Conservation (phyloP, 2,888 invertebrate genomes). For the Drosophila kokeensis region DNA sequence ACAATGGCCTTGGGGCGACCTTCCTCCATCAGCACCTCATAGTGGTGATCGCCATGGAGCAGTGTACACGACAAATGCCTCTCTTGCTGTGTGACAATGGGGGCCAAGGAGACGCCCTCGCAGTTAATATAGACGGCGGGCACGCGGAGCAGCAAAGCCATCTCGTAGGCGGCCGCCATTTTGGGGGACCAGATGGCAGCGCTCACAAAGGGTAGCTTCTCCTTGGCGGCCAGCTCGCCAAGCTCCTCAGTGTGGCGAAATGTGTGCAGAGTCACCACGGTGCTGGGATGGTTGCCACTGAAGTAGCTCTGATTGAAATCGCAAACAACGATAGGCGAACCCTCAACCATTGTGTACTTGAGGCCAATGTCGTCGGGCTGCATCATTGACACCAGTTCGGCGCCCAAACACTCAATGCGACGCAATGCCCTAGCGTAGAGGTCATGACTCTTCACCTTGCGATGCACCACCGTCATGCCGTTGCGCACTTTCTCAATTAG, state of each 20-base stretch:
- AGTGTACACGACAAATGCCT: conserved; percentile 19
- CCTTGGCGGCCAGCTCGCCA: conserved; percentile 25
- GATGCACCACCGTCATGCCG: conserved; percentile 47
- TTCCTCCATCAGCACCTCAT: conserved; percentile 36
- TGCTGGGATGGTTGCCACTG: conserved; percentile 43
- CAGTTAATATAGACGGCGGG: conserved; percentile 58
- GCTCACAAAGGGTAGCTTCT: conserved; percentile 44
- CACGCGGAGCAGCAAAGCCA: conserved; percentile 37
- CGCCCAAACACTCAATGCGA: conserved; percentile 44
- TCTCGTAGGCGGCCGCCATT: conserved; percentile 56
- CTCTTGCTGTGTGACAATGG: conserved; percentile 23
- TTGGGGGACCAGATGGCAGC: conserved; percentile 60
- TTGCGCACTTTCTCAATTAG: conserved; percentile 39
- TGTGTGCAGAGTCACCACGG: conserved; percentile 67
- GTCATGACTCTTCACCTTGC: conserved; percentile 43
- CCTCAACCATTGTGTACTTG: conserved; percentile 40
- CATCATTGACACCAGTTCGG: conserved; percentile 50
- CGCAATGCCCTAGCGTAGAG: conserved; percentile 33
- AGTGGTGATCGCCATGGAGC: conserved; percentile 43
- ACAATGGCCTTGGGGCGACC: conserved; percentile 35
- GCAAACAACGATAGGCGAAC: conserved; percentile 58
- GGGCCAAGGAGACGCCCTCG: conserved; percentile 24
- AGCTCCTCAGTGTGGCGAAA: conserved; percentile 54
- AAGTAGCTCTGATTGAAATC: conserved; percentile 62
- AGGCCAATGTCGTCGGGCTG: conserved; percentile 54